A percentile compares a stretch with the other conserved stretches of the same genome.
These are phyloP conservation scores for Myotis planiceps DNA, from an alignment of 2,797 vertebrate species.

Conservation along the genomic window DNA sequence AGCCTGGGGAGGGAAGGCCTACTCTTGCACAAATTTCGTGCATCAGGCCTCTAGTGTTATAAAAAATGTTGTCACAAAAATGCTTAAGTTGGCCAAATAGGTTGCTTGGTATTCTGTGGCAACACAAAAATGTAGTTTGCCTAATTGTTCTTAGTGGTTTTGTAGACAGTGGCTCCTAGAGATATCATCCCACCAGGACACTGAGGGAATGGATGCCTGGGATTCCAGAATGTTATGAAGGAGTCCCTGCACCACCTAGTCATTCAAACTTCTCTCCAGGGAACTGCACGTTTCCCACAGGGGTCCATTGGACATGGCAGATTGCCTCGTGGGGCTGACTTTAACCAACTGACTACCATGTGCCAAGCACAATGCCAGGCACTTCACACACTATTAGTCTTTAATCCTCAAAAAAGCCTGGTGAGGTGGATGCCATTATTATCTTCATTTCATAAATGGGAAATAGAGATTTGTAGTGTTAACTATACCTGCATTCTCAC, in stretches of 20 bases:
- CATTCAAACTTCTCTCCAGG: neutral
- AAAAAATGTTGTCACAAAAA: neutral
- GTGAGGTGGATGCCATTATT: neutral
- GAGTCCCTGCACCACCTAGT: neutral
- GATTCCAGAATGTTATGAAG: neutral
- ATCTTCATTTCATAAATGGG: neutral
- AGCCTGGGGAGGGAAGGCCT: too few species aligned
- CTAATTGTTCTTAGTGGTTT: neutral
- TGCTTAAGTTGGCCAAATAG: neutral
- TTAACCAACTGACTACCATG: neutral
- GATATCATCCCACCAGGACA: neutral
- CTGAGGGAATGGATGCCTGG: neutral
- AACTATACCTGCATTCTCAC: neutral
- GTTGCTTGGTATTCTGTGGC: neutral
- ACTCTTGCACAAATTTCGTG: too few species aligned
- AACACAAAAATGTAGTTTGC: neutral
- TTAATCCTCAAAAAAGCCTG: conserved; percentile 15
- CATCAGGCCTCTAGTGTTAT: neutral
- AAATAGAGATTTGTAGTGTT: neutral
- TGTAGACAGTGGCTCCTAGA: conserved; percentile 12
- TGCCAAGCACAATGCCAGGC: neutral
- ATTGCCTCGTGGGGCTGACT: neutral
- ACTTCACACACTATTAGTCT: neutral
- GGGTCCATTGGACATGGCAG: accelerated
- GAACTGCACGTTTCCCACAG: neutral